Base-by-base conservation (phyloP, 2,888 invertebrate species). In the Lapara coniferarum region DNA sequence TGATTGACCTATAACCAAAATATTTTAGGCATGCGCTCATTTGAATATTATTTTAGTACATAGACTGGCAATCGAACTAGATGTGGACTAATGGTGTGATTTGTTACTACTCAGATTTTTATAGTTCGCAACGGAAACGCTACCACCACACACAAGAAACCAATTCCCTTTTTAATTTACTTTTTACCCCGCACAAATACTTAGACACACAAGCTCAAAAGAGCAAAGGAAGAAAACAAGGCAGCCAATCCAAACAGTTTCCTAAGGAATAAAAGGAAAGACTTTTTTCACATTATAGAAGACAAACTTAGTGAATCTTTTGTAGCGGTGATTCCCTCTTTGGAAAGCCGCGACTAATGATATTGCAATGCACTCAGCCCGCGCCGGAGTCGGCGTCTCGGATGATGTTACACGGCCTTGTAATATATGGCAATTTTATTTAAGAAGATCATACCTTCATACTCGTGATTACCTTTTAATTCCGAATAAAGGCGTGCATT, bases 351-450 rank as follows among this genome's bases (percentile, higher is more conserved):
- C 69, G 71, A 78, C 80, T 88, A 89, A 89, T 88, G 88, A 88
- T 89, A 88, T 81, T 77, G 84, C 84, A 83, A 83, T 85, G 88
- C 88, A 87, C 88, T 89, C 86, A 89, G 82, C 79, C 49, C 13
- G 46, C 16, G 7, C 63, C 19, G 19, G 19, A 75, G 78, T 72
- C 75, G 73, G 75, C 81, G 76, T 79, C 74, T 68, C 63, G 70
- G 13, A 10, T 37, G 1, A 16, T 19, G 12, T 63, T 49, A 63
- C 49, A 63, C 49, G 8, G 49, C 13, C 6, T 19, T 49, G 63
- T 63, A 49, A 63, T 49, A 1, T 44, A 37, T 37, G 37, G 37
- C 37, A 1, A 37, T 37, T n/a, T 52, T 14, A 52, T 52, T 14
- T 52, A 14, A 51, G 51, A 4, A 4, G 51, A 51, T 13, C 10